A percentile compares a stretch with the other conserved stretches of the same genome.
phyloP scores from a whole-genome alignment of 2,888 invertebrate genomes.

The Eustalomyia histrio region DNA sequence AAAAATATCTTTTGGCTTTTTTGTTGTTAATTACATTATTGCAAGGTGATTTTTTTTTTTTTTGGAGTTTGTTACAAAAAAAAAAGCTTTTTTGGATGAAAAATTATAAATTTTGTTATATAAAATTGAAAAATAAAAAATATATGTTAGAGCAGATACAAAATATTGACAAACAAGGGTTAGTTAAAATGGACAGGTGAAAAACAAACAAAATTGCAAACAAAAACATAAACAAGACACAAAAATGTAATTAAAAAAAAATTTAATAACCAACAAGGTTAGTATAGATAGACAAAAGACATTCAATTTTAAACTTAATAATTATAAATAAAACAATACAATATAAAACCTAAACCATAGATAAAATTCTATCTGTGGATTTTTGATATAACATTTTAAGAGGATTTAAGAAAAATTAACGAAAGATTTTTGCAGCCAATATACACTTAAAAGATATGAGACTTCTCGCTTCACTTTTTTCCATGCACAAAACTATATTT shows the following conservation, averaged over 20 bases:
- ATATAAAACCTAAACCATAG: neutral
- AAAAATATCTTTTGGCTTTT: slow-evolving; percentile 75
- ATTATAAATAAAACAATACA: neutral
- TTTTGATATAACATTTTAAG: no score
- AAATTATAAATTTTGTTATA: slow-evolving; percentile 31
- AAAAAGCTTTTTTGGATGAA: slow-evolving; percentile 29
- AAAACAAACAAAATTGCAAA: neutral
- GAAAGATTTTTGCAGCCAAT: no score
- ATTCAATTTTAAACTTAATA: no score
- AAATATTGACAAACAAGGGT: neutral
- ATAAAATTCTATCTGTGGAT: neutral
- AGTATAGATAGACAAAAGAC: neutral
- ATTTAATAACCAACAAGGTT: neutral
- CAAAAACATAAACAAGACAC: neutral
- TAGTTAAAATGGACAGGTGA: neutral
- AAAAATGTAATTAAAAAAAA: neutral
- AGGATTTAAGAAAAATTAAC: no score
- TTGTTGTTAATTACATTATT: slow-evolving; percentile 67
- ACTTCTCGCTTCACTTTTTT: no score
- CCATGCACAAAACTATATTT: no score
- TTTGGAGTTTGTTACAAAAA: slow-evolving; percentile 35
- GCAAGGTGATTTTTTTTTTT: slow-evolving; percentile 28
- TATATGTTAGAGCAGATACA: neutral
- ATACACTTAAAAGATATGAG: no score
- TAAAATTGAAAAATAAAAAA: slow-evolving; percentile 19